Percentiles rank a stretch among this genome's conserved stretches.
Evolutionary conservation across 2,797 vertebrate genomes (phyloP).

Genomic region (Pogonophryne albipinna): DNA sequence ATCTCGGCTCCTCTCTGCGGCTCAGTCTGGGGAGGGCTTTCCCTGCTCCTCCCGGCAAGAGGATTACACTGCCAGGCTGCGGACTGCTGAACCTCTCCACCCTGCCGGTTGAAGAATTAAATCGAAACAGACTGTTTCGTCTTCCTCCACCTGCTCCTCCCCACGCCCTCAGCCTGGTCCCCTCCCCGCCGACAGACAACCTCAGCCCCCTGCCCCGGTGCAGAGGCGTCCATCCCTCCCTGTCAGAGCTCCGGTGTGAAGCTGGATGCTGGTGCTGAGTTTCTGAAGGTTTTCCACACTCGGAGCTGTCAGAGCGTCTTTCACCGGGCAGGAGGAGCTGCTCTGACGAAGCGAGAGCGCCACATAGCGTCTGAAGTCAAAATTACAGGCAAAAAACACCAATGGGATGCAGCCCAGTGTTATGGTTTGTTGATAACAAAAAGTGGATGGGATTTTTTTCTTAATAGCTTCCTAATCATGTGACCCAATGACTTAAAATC

Average conservation of each 20-base stretch:
- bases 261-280: conserved; percentile 39
- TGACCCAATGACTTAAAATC: too few relatives aligned
- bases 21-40: conserved; percentile 48
- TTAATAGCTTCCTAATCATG: too few relatives aligned
- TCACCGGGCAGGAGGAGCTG: conserved; percentile 8
- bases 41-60: conserved; percentile 54
- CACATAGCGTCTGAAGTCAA: conserved; percentile 28
- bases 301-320: conserved; percentile 24
- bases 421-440: neutral
- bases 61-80: conserved; percentile 54
- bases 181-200: conserved; percentile 4
- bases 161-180: conserved; percentile 37
- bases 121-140: conserved; percentile 32
- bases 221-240: conserved; percentile 45
- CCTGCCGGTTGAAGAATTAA: conserved; percentile 44
- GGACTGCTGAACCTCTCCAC: conserved; percentile 50
- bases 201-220: neutral
- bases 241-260: conserved; percentile 28
- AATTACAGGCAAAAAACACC: neutral
- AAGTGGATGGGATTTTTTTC: too few relatives aligned
- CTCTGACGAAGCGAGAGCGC: conserved; percentile 37
- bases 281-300: conserved; percentile 23
- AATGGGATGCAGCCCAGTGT: neutral
- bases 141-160: conserved; percentile 15
- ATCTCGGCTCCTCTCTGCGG: conserved; percentile 24